Evolutionary conservation across 2,888 invertebrate species (phyloP).

Genomic region (Arenicola marina): DNA sequence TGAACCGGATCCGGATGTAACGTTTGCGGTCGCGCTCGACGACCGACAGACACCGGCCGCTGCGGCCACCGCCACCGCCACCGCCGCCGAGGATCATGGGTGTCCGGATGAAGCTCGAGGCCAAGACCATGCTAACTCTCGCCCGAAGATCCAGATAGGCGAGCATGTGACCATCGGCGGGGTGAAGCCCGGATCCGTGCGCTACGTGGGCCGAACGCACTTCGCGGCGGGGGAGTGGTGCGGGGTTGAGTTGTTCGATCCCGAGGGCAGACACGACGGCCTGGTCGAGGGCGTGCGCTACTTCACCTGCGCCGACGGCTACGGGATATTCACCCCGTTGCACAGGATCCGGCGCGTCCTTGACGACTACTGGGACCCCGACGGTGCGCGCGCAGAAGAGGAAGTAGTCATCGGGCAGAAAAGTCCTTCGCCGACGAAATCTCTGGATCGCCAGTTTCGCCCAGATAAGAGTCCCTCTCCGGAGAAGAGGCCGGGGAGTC

Average conservation of each 20-base stretch:
- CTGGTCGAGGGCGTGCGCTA: conserved; percentile 69
- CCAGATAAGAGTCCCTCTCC: conserved; percentile 5
- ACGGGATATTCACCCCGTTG: conserved; percentile 71
- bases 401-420: neutral
- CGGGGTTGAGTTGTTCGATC: conserved; percentile 68
- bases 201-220: conserved; percentile 66
- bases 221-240: conserved; percentile 69
- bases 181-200: conserved; percentile 65
- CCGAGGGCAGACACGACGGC: conserved; percentile 71
- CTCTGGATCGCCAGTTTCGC: neutral
- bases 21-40: too few species aligned
- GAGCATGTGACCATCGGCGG: conserved; percentile 62
- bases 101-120: too few species aligned
- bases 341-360: conserved; percentile 62
- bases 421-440: conserved; percentile 8
- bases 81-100: too few species aligned
- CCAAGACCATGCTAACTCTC: too few species aligned
- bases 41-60: too few species aligned
- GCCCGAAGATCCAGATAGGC: too few species aligned
- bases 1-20: too few species aligned
- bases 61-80: too few species aligned
- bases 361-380: neutral
- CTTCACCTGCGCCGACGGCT: conserved; percentile 67
- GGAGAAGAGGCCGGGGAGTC: neutral
- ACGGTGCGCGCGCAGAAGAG: neutral